These are phyloP conservation scores for Strigamia transsilvanica DNA, from an alignment of 2,888 invertebrate genomes.

Conservation along the genomic window DNA sequence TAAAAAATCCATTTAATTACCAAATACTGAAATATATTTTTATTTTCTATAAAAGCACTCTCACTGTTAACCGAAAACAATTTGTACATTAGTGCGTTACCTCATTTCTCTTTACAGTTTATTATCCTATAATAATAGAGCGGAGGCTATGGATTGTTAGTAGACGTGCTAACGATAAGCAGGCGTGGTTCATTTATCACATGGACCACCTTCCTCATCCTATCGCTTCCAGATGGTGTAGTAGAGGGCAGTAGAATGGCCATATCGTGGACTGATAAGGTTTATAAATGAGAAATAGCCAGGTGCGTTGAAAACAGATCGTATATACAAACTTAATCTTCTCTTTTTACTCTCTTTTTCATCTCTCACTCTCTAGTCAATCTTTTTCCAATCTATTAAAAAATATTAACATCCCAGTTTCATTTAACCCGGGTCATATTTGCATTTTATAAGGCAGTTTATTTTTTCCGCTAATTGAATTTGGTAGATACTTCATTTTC, in stretches of 20 bases:
- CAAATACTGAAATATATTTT: not conserved
- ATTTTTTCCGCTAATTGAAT: constrained; percentile 40
- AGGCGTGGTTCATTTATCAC: constrained; percentile 42
- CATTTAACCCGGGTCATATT: constrained; percentile 16
- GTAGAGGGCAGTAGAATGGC: constrained; percentile 37
- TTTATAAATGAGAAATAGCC: constrained; percentile 33
- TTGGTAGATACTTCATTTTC: constrained; percentile 36
- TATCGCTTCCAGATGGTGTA: constrained; percentile 38
- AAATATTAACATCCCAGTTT: constrained; percentile 3
- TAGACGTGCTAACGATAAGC: constrained; percentile 42
- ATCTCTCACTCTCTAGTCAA: constrained; percentile 1
- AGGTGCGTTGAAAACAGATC: constrained; percentile 15
- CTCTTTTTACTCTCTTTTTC: not conserved
- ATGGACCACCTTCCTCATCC: constrained; percentile 30
- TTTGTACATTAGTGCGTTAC: constrained; percentile 21
- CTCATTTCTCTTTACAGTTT: constrained; percentile 43
- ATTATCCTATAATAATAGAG: constrained; percentile 39
- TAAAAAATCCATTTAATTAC: not conserved
- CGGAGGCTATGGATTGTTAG: constrained; percentile 38
- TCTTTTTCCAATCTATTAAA: not conserved
- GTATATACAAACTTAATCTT: constrained; percentile 37
- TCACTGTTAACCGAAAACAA: not conserved
- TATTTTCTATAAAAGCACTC: not conserved
- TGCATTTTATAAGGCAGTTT: constrained; percentile 37
- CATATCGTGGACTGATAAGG: constrained; percentile 38